Percentiles rank a stretch among this genome's conserved stretches.
Conservation (phyloP, 2,113 vertebrate genomes). For the Pelecanoides urinatrix region DNA sequence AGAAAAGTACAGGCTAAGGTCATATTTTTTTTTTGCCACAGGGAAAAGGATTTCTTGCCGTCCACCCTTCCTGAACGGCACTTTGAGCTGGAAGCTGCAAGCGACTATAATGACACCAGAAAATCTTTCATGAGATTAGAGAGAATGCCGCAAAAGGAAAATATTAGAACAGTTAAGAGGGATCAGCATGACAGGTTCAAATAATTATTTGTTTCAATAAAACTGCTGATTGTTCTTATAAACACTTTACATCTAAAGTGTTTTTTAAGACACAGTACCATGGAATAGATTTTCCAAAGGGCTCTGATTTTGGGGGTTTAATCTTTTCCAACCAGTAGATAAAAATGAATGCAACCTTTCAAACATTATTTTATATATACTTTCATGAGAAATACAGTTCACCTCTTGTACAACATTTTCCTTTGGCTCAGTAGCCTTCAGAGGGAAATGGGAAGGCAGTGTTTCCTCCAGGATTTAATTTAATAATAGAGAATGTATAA, state of each 20-base stretch:
- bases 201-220: neutral
- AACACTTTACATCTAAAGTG: neutral
- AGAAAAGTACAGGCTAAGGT: neutral
- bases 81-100: neutral
- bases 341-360: neutral
- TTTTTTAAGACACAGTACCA: neutral
- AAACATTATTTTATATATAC: neutral
- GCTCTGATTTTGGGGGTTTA: neutral
- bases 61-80: neutral
- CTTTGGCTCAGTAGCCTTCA: neutral
- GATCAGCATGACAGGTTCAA: neutral
- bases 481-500: neutral
- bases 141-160: neutral
- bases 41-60: neutral
- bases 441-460: neutral
- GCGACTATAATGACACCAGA: neutral
- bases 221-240: neutral
- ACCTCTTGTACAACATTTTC: neutral
- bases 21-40: neutral
- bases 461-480: neutral
- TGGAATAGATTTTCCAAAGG: neutral
- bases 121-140: neutral
- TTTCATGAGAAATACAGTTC: neutral
- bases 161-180: neutral
- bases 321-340: neutral